Evolutionary conservation across 2,888 invertebrate species (phyloP).

Genomic region (Apodemia mormo): DNA sequence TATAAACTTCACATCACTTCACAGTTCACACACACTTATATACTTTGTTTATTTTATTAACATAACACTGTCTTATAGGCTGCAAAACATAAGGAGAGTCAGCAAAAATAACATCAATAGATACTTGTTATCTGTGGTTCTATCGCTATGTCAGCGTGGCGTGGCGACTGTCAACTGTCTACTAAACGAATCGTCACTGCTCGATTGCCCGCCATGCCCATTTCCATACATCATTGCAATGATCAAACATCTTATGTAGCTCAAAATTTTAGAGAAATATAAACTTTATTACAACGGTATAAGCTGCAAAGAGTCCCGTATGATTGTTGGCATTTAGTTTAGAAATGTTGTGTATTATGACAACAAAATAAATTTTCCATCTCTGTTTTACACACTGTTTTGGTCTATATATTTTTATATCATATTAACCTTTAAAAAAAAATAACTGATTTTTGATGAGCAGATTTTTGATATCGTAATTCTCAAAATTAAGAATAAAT

Average conservation of each 20-base stretch:
- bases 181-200: constrained; percentile 80
- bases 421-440: constrained; percentile 42
- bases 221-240: constrained; percentile 50
- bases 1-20: constrained; percentile 56
- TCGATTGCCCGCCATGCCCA: constrained; percentile 77
- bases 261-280: constrained; percentile 36
- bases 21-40: constrained; percentile 37
- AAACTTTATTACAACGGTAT: constrained; percentile 28
- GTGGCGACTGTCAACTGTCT: constrained; percentile 82
- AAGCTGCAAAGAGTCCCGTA: constrained; percentile 38
- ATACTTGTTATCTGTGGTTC: constrained; percentile 74
- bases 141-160: constrained; percentile 81
- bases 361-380: constrained; percentile 59
- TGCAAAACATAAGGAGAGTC: constrained; percentile 54
- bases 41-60: constrained; percentile 18
- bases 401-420: constrained; percentile 51
- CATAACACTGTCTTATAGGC: constrained; percentile 21
- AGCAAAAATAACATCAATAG: constrained; percentile 71
- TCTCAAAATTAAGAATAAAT: constrained; percentile 2
- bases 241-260: constrained; percentile 42
- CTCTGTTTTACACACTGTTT: constrained; percentile 49
- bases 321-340: constrained; percentile 41
- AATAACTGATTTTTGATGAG: constrained; percentile 39
- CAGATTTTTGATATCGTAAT: constrained; percentile 31
- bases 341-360: constrained; percentile 30